phyloP scores from a whole-genome alignment of 2,113 vertebrate genomes.

The Oncorhynchus tshawytscha region DNA sequence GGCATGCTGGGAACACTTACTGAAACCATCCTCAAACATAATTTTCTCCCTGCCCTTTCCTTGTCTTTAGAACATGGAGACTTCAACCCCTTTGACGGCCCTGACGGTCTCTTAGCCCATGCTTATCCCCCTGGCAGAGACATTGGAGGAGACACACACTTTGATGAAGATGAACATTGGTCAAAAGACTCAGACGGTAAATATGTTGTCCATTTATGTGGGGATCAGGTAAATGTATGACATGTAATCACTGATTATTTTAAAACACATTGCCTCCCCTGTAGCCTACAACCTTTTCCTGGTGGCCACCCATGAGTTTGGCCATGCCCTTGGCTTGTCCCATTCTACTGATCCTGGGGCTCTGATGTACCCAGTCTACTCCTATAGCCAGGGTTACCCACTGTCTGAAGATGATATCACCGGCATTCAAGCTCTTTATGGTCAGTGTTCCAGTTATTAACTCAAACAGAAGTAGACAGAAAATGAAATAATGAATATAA shows the following conservation, averaged over 20 bases:
- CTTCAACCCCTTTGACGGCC: conserved; percentile 90
- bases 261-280: neutral
- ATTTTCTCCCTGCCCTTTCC: neutral
- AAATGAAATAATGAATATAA: too few species aligned
- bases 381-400: conserved; percentile 76
- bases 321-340: conserved; percentile 90
- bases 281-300: conserved; percentile 91
- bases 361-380: conserved; percentile 92
- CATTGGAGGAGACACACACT: conserved; percentile 91
- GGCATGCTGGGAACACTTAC: neutral
- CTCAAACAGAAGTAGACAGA: neutral
- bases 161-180: conserved; percentile 91
- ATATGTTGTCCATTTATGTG: neutral
- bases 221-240: neutral
- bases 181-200: conserved; percentile 83
- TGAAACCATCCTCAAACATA: neutral
- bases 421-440: conserved; percentile 93
- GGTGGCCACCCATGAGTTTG: conserved; percentile 93
- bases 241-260: neutral
- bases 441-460: conserved; percentile 57
- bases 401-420: conserved; percentile 88
- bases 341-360: conserved; percentile 89
- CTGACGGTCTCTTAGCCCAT: conserved; percentile 86
- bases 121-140: conserved; percentile 87
- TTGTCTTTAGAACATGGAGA: conserved; percentile 86